phyloP scores from a whole-genome alignment of 2,797 vertebrate genomes.

The Manis javanica region DNA sequence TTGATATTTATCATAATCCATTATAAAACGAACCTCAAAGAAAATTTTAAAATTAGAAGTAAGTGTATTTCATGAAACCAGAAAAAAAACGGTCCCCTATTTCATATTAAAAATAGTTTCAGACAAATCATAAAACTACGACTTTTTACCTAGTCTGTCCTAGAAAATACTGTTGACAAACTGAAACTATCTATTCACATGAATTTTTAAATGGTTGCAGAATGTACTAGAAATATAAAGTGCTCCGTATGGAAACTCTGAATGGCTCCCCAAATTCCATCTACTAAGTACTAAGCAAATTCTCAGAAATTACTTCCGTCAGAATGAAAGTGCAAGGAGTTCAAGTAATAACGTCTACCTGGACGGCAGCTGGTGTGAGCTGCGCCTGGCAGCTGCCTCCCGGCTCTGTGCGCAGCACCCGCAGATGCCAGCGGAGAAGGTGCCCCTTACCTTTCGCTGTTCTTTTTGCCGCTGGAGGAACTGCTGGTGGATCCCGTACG shows the following conservation, averaged over 20 bases:
- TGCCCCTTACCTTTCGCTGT: constrained; percentile 93
- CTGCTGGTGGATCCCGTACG: constrained; percentile 96
- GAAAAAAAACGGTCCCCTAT: neutral
- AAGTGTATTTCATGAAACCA: neutral
- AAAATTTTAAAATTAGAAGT: neutral
- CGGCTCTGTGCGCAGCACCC: accelerated
- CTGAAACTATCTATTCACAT: neutral
- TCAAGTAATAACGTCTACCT: accelerated
- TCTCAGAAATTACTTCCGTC: neutral
- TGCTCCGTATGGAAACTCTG: neutral
- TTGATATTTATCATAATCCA: neutral
- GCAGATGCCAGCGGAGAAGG: neutral
- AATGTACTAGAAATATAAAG: accelerated
- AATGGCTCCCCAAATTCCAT: neutral
- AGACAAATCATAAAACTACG: neutral
- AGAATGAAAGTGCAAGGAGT: accelerated
- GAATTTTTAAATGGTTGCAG: neutral
- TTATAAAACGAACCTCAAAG: neutral
- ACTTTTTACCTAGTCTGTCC: neutral
- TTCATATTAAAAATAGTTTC: neutral
- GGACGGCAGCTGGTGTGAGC: accelerated
- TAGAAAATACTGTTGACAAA: neutral
- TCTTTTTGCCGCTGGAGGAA: constrained; percentile 95
- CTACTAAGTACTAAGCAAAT: neutral
- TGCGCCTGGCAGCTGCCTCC: neutral